Percentiles rank a stretch among this genome's conserved stretches.
phyloP scores from a whole-genome alignment of 2,888 invertebrate genomes.

The Plusia festucae region DNA sequence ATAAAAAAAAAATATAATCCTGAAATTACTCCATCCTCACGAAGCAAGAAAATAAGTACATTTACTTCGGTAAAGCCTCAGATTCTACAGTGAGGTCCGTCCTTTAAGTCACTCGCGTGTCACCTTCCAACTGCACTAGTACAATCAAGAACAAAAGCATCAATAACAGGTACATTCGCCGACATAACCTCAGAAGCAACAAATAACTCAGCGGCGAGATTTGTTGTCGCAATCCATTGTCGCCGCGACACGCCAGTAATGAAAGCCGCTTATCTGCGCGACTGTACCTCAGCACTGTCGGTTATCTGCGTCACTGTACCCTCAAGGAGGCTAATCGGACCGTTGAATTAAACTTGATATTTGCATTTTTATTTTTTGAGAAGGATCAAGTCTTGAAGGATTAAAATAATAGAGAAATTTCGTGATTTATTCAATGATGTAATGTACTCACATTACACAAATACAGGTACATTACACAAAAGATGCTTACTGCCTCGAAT shows the following conservation, averaged over 20 bases:
- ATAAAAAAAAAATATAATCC: too few relatives aligned
- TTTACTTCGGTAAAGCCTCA: not conserved
- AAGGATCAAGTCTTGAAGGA: not conserved
- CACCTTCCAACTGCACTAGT: slow-evolving; percentile 25
- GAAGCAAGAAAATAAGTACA: not conserved
- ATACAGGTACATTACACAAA: too few relatives aligned
- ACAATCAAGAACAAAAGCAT: slow-evolving; percentile 59
- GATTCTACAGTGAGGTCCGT: not conserved
- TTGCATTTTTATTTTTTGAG: slow-evolving; percentile 57
- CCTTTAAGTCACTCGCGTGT: not conserved
- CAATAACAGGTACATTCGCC: slow-evolving; percentile 66
- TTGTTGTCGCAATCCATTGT: slow-evolving; percentile 81
- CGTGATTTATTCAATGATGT: slow-evolving; percentile 25
- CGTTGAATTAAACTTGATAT: slow-evolving; percentile 55
- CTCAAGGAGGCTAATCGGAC: slow-evolving; percentile 68
- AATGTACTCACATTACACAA: too few relatives aligned
- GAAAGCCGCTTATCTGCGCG: slow-evolving; percentile 80
- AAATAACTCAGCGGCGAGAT: slow-evolving; percentile 80
- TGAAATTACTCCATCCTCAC: too few relatives aligned
- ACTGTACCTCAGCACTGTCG: slow-evolving; percentile 73
- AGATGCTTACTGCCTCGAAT: too few relatives aligned
- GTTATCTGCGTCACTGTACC: slow-evolving; percentile 69
- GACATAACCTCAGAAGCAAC: slow-evolving; percentile 73
- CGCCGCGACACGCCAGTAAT: slow-evolving; percentile 79
- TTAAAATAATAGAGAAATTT: slow-evolving; percentile 25